Base-by-base conservation (phyloP, 2,113 vertebrate genomes). In the Chascanopsetta lugubris region DNA sequence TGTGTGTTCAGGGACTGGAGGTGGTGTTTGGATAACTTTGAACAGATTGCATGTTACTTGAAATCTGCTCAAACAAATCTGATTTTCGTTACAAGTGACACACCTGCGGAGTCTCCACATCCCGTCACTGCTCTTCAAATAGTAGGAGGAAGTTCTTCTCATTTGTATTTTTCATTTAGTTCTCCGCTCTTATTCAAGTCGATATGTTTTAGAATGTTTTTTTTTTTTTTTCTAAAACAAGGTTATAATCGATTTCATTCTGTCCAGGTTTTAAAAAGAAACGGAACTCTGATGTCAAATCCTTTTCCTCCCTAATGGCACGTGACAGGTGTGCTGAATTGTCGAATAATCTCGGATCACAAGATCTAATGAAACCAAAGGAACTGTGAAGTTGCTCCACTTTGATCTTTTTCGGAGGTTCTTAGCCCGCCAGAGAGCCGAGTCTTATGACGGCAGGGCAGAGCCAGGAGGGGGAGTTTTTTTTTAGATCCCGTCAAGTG, bases 321-420 rank as follows among this genome's bases (percentile, higher is more conserved):
- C 12, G 5, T 42, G 38, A 42, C 38, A 42, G 34, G 47, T 79
- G 45, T 59, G 49, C 69, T 71, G 72, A 82, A 49, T 26, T 79
- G 42, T 65, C 69, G 59, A 66, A 70, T 68, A 71, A 85, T 74
- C 34, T 51, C 18, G 24, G 55, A 85, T 85, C 86, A 85, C 32
- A 74, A 67, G 77, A 48, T 81, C 61, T 79, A 78, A 74, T 77
- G 61, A 83, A 83, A 70, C 67, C 71, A 79, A 68, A 70, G 54
- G 32, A 56, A 65, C 49, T 46, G 62, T 36, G 30, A 72, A 68
- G 69, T 63, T 43, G 78, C 65, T 69, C 5, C 36, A 63, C 88
- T 89, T 85, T 88, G 79, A 84, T 89, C 60, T 71, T 61, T 54
- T 56, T 11, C 17, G 29, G 68, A 57, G 65, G 58, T 59, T 82